Evolutionary conservation across 2,113 vertebrate genomes (phyloP).

Genomic region (Raja brachyura): DNA sequence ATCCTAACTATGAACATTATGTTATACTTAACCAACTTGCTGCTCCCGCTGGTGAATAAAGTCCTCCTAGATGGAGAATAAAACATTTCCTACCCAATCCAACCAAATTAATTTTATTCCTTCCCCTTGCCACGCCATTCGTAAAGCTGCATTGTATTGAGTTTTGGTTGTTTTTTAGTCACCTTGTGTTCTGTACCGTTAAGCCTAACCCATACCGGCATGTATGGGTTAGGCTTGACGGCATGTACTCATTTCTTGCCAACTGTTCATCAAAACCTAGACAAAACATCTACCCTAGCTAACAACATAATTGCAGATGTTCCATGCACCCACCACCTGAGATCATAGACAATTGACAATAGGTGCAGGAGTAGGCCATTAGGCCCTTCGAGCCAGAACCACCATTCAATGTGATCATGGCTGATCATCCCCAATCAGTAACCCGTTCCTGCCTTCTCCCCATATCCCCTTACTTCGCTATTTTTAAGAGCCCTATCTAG

Average conservation of each 20-base stretch:
- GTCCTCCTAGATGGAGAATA: neutral
- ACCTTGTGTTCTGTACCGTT: neutral
- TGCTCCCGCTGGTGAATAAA: neutral
- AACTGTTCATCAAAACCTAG: neutral
- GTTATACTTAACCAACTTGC: neutral
- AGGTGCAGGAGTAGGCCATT: no score
- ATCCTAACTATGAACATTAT: no score
- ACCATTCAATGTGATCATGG: no score
- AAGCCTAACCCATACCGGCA: neutral
- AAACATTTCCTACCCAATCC: neutral
- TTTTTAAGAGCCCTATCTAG: no score
- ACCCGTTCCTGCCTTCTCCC: no score
- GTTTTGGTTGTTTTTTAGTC: neutral
- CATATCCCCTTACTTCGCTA: no score
- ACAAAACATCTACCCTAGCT: neutral
- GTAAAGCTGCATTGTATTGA: neutral
- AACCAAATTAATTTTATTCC: neutral
- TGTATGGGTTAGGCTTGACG: no score
- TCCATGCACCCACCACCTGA: neutral
- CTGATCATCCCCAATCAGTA: no score
- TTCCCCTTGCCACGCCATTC: neutral
- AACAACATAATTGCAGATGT: neutral
- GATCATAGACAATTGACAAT: no score
- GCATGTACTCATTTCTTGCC: no score
- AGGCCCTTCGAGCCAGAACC: no score